Evolutionary conservation across 2,888 invertebrate species (phyloP), one percentile per base, ranked within the genome.

Genomic region (Rhogogaster chlorosoma): DNA sequence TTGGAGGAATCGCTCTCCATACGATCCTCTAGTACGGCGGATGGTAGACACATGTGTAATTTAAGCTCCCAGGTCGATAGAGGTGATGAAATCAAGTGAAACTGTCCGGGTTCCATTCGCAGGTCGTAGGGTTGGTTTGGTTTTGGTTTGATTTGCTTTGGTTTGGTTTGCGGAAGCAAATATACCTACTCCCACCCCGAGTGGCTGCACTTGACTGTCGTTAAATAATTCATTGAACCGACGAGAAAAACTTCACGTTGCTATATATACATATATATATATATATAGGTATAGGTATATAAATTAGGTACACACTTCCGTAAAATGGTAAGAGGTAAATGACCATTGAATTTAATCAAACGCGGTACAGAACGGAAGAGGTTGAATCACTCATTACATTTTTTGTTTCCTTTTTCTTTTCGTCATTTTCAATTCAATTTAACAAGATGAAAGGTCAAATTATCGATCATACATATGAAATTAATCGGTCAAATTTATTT

Each of bases 171-270:
- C 42, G 84, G 88, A 87, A 85, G 90, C 86, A 90, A 89, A 91
- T 90, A 91, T 18, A 49, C 42, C 2, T 12, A 0, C 42, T 12
- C 12, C 10, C 42, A 2, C 90, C 87, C 87, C 86, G 88, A 89
- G 89, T 89, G 90, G 89, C 91, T 26, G 70, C 78, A 91, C 89
- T 91, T 90, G 88, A 88, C 84, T 88, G 86, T 87, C 89, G 89
- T 87, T 91, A 90, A 91, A 91, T 91, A 91, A 91, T 91, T 91
- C 92, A 91, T 91, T 88, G 89, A 88, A 86, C 87, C 18, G 85
- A 71, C 80, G 84, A 87, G 86, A 86, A 84, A 86, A 73, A 86
- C 86, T 67, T 26, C 29, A 67, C 18, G 22, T 64, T 26, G 1
- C 18, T 64, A 64, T n/a, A 6, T 67, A 67, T 64, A 64, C n/a